phyloP scores from a whole-genome alignment of 2,888 invertebrate genomes.

The Ophion ellenae region DNA sequence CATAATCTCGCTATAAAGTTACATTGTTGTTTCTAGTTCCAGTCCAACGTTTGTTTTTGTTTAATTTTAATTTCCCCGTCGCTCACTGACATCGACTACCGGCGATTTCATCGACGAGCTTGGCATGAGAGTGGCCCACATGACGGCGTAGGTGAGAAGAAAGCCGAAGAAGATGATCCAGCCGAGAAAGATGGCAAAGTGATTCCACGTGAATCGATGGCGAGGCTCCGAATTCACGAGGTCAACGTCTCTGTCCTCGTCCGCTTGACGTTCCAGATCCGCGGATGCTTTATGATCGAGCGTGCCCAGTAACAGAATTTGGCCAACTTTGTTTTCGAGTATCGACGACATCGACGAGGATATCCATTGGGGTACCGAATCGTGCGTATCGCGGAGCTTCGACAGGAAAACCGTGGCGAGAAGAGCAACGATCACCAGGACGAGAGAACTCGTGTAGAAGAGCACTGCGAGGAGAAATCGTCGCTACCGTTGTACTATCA shows the following conservation, averaged over 20 bases:
- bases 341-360: constrained; percentile 66
- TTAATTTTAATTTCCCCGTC: neutral
- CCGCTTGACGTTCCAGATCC: constrained; percentile 70
- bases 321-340: constrained; percentile 75
- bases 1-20: neutral
- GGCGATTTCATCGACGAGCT: constrained; percentile 38
- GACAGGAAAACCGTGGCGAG: constrained; percentile 67
- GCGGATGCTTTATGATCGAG: constrained; percentile 76
- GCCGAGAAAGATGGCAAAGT: constrained; percentile 72
- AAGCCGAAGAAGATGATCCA: constrained; percentile 74
- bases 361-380: constrained; percentile 74
- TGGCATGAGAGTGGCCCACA: constrained; percentile 69
- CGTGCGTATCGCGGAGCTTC: constrained; percentile 69
- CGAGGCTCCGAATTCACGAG: constrained; percentile 65
- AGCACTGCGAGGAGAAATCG: constrained; percentile 71
- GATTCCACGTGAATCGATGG: constrained; percentile 72
- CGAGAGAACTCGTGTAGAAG: constrained; percentile 76
- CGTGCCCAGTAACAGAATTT: constrained; percentile 74
- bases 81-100: neutral
- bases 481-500: neutral
- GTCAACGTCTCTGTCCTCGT: constrained; percentile 74
- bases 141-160: constrained; percentile 72
- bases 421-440: constrained; percentile 70
- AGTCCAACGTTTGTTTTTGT: neutral
- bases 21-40: neutral